A percentile compares a stretch with the other conserved stretches of the same genome.
Evolutionary conservation across 1,140 invertebrate species (phyloP).

Genomic region (Danaus melanippus): DNA sequence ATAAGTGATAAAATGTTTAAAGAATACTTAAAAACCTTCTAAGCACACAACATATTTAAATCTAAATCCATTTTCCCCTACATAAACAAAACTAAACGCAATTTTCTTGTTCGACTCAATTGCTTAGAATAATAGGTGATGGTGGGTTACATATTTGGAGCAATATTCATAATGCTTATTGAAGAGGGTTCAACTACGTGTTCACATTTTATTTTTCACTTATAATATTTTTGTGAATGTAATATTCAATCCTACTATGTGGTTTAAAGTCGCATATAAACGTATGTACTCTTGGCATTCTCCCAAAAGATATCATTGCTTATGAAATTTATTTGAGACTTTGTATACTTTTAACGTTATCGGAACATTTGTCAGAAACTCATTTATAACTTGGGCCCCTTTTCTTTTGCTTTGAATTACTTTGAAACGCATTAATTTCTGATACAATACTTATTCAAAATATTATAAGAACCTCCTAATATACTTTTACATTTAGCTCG

Average conservation of each 20-base stretch:
- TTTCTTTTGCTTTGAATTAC: slow-evolving; percentile 6
- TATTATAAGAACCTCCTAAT: slow-evolving; percentile 19
- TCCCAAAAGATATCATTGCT: slow-evolving; percentile 25
- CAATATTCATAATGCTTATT: slow-evolving; percentile 15
- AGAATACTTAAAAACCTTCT: too few relatives aligned
- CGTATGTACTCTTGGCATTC: slow-evolving; percentile 14
- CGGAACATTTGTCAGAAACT: slow-evolving; percentile 9
- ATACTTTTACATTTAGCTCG: slow-evolving; percentile 41
- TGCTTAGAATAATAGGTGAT: slow-evolving; percentile 68
- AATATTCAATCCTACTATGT: slow-evolving; percentile 15
- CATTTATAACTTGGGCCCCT: slow-evolving; percentile 12
- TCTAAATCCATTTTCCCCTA: slow-evolving; percentile 26
- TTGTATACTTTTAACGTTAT: slow-evolving; percentile 22
- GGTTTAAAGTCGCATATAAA: background rate
- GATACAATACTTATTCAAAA: slow-evolving; percentile 16
- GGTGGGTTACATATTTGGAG: slow-evolving; percentile 50
- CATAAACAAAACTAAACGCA: slow-evolving; percentile 65
- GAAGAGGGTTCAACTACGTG: too few relatives aligned
- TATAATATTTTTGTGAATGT: too few relatives aligned
- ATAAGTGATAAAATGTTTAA: too few relatives aligned
- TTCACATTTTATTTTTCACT: too few relatives aligned
- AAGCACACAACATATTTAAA: too few relatives aligned
- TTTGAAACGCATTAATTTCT: slow-evolving; percentile 1
- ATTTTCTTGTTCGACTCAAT: slow-evolving; percentile 68
- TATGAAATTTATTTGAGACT: slow-evolving; percentile 24